Base-by-base conservation (phyloP, 2,797 vertebrate species). In the Sebastes iracundus region DNA sequence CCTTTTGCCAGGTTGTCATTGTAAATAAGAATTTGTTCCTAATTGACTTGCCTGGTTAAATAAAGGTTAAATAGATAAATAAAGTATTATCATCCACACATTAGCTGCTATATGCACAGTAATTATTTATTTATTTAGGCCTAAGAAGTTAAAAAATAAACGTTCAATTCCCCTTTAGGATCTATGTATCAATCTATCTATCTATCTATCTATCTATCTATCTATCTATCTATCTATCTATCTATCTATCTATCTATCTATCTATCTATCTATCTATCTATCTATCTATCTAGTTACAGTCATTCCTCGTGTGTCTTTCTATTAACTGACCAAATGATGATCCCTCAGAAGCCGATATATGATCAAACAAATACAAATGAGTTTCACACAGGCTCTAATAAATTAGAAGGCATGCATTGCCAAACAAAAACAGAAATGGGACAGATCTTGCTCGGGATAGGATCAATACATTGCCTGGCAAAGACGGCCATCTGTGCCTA, bases 401-500 rank as follows among this genome's bases (percentile, higher is more conserved):
- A 89, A 89, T 90, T 73, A 89, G 63, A 82, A 84, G 77, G 60
- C 87, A 83, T 93, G 13, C 38, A 42, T 92, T 87, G 84, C 76
- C 81, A 87, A 90, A 92, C 82, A 90, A 89, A 94, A 91, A 77
- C 77, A 91, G 81, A 93, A 93, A 92, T 87, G 72, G 93, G 92
- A 89, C 90, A 91, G 87, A 90, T 93, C 90, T 89, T 92, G 75
- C 85, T 77, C 56, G 4, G 89, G 88, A 88, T 83, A 38, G 90
- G 92, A 95, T 95, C 94, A 93, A 95, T 95, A 95, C 95, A 93
- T 93, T 91, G 93, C 90, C 87, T 89, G 88, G 93, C 93, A 94
- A 92, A 94, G 94, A 95, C 92, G 92, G 93, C 95, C 96, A 96
- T 96, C 96, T 96, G 96, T 96, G 95, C 94, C 91, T 95, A 96